A percentile compares a stretch with the other conserved stretches of the same genome.
Evolutionary conservation across 2,113 vertebrate genomes (phyloP).

Genomic region (Protomyctophum bolini): DNA sequence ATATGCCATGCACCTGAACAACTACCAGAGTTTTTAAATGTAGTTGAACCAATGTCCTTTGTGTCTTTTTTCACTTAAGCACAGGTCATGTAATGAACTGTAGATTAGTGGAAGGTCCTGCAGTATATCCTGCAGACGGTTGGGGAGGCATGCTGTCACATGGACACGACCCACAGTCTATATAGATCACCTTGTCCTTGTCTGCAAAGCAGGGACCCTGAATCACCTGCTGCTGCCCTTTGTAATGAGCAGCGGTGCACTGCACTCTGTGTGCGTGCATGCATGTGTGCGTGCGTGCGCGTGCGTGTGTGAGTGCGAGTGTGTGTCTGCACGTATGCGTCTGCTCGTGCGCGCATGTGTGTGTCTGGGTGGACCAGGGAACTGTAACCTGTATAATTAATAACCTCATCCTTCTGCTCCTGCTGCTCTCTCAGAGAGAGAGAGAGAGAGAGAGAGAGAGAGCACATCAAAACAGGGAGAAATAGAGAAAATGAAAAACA

Average conservation of each 20-base stretch:
- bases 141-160: slow-evolving; percentile 18
- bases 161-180: not conserved
- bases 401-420: slow-evolving; percentile 64
- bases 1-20: slow-evolving; percentile 10
- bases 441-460: slow-evolving; percentile 7
- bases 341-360: not conserved
- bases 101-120: slow-evolving; percentile 6
- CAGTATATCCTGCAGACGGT: not conserved
- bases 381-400: slow-evolving; percentile 66
- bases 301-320: slow-evolving; percentile 1
- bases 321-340: slow-evolving; percentile 5
- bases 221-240: not conserved
- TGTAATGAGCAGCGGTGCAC: slow-evolving; percentile 37
- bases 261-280: not conserved
- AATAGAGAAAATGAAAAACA: not conserved
- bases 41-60: not conserved
- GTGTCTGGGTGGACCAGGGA: slow-evolving; percentile 23
- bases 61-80: not conserved
- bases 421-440: slow-evolving; percentile 30
- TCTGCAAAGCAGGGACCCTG: slow-evolving; percentile 48
- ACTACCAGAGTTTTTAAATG: slow-evolving; percentile 12
- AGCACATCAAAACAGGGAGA: not conserved
- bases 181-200: slow-evolving; percentile 13
- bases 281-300: slow-evolving; percentile 19
- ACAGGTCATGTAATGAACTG: slow-evolving; percentile 3